Conservation (phyloP, 2,797 vertebrate genomes). For the Merluccius polli region DNA sequence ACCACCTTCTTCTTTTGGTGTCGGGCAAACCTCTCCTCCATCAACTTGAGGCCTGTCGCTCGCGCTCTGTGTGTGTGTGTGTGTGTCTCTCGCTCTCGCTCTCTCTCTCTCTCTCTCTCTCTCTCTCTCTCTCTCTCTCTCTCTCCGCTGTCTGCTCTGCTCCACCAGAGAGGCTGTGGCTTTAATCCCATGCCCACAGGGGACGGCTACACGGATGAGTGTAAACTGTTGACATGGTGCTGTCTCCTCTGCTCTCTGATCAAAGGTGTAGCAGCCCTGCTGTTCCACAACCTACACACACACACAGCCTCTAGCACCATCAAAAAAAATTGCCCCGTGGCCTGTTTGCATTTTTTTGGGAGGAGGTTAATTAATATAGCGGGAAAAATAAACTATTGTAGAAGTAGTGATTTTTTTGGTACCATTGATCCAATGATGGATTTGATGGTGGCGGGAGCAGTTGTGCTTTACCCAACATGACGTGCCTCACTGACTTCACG, state of each 20-base stretch:
- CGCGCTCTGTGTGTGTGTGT: too few relatives aligned
- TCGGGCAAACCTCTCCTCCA: conserved; percentile 25
- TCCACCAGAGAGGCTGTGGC: conserved; percentile 64
- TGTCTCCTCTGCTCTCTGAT: conserved; percentile 73
- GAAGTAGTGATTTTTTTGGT: not conserved
- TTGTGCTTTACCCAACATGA: not conserved
- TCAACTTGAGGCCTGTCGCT: conserved; percentile 54
- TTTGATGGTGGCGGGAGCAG: not conserved
- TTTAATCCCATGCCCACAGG: conserved; percentile 72
- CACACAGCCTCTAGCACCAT: conserved; percentile 27
- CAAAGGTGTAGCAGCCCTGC: conserved; percentile 57
- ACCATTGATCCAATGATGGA: not conserved
- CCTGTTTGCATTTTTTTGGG: not conserved
- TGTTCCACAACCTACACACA: conserved; percentile 69
- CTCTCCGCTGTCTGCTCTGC: conserved; percentile 57
- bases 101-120: not conserved
- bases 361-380: not conserved
- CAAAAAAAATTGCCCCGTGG: not conserved
- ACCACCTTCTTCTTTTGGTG: conserved; percentile 12
- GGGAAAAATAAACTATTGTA: not conserved
- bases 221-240: conserved; percentile 76
- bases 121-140: not conserved
- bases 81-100: conserved; percentile 49
- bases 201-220: conserved; percentile 69
- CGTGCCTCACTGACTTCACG: conserved; percentile 34